Percentiles rank a stretch among this genome's conserved stretches.
These are phyloP conservation scores for Tautogolabrus adspersus DNA, from an alignment of 2,113 vertebrate species.

Conservation along the genomic window DNA sequence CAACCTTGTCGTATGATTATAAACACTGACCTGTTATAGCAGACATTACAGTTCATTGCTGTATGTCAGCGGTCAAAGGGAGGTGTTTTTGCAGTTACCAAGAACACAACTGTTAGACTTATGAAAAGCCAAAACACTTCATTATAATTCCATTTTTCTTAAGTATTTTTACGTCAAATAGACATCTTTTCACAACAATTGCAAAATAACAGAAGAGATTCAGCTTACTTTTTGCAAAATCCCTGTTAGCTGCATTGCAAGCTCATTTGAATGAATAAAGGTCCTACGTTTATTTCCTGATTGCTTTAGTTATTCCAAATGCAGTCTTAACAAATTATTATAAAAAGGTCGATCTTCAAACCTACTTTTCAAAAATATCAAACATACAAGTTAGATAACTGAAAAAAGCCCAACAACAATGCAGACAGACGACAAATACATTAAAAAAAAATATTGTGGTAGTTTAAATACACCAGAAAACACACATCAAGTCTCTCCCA, in stretches of 20 bases:
- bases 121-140: neutral
- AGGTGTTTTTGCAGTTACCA: neutral
- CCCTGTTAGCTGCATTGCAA: neutral
- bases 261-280: neutral
- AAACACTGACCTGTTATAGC: neutral
- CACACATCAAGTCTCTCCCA: conserved; percentile 56
- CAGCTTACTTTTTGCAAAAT: neutral
- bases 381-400: conserved; percentile 7
- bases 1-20: neutral
- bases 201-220: neutral
- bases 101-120: neutral
- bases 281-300: neutral
- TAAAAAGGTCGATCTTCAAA: neutral
- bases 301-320: neutral
- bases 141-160: too few relatives aligned
- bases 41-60: neutral
- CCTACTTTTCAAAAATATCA: neutral
- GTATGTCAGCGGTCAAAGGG: neutral
- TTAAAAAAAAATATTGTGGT: neutral
- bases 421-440: conserved; percentile 44
- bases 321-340: neutral
- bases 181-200: neutral
- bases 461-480: conserved; percentile 35
- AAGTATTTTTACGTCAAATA: too few relatives aligned
- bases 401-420: conserved; percentile 39